Evolutionary conservation across 2,888 invertebrate genomes (phyloP), one percentile per base, ranked within the genome.

Genomic region (Allacma fusca): DNA sequence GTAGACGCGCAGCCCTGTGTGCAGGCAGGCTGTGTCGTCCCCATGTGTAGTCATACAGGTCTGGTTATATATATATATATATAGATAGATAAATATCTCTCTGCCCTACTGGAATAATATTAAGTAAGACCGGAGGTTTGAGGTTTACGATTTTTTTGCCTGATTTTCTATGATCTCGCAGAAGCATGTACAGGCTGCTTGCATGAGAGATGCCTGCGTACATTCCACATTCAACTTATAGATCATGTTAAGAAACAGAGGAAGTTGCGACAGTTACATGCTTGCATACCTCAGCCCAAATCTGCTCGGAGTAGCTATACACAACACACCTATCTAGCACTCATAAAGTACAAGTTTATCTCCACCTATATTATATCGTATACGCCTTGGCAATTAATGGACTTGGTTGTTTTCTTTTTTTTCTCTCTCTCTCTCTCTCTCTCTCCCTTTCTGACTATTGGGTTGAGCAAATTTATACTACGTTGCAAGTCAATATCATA

Each of bases 341-440:
- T 34, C 50, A 50, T 50, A 50, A 50, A 50, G 50, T 19, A 50
- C 50, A 50, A 50, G 50, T 50, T 50, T 50, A 50, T 50, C 50
- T 50, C 19, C 19, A 50, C n/a, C 16, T n/a, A 50, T 2, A 50
- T n/a, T 2, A n/a, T 50, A 50, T 1, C 50, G 50, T 50, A 50
- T 50, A 50, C 50, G 50, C n/a, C 50, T 50, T 34, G 9, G 34
- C 34, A 34, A n/a, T 50, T 50, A 50, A 50, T 50, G 34, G 4
- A 34, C 34, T 34, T 34, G n/a, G 50, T 50, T 13, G 16, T 50
- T 50, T 50, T 50, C 50, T n/a, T n/a, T 50, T 50, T 50, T 50
- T 50, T 50, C 19, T n/a, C 19, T 50, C 2, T 50, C 2, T n/a
- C 19, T 50, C 2, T 50, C 2, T n/a, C 16, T 50, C 16, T 50